Conservation (phyloP, 2,797 vertebrate species). For the Macropodus opercularis region DNA sequence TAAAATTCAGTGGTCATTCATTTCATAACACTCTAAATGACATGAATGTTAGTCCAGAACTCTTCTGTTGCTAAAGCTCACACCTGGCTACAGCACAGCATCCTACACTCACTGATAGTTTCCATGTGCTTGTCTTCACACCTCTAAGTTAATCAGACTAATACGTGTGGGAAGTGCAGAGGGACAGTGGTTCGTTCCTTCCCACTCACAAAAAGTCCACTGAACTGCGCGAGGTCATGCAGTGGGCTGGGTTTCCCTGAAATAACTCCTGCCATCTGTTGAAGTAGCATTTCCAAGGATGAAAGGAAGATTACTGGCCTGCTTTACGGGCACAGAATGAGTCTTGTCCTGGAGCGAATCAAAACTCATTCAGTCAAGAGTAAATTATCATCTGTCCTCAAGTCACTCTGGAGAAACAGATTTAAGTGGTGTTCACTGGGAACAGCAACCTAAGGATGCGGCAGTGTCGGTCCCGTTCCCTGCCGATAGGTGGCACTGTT, state of each 20-base stretch:
- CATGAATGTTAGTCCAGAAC: too few relatives aligned
- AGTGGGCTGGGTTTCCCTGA: conserved; percentile 51
- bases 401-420: conserved; percentile 31
- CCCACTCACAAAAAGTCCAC: conserved; percentile 14
- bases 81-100: neutral
- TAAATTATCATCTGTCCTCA: conserved; percentile 29
- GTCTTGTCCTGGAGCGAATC: conserved; percentile 41
- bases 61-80: too few relatives aligned
- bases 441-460: conserved; percentile 27
- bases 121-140: neutral
- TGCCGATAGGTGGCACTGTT: conserved; percentile 76
- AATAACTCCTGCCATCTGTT: conserved; percentile 70
- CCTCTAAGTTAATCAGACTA: conserved; percentile 1
- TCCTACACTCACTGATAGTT: conserved; percentile 3
- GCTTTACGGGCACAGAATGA: conserved; percentile 41
- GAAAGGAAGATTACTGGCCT: conserved; percentile 48
- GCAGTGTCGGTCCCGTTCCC: neutral
- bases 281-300: conserved; percentile 55
- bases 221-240: conserved; percentile 27
- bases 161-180: conserved; percentile 10
- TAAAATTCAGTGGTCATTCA: neutral
- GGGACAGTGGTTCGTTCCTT: conserved; percentile 10
- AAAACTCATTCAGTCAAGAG: conserved; percentile 19
- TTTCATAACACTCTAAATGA: neutral
- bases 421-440: conserved; percentile 13